These are phyloP conservation scores for Drosophila pseudotalamancana DNA, from an alignment of 2,888 invertebrate genomes.

Conservation along the genomic window DNA sequence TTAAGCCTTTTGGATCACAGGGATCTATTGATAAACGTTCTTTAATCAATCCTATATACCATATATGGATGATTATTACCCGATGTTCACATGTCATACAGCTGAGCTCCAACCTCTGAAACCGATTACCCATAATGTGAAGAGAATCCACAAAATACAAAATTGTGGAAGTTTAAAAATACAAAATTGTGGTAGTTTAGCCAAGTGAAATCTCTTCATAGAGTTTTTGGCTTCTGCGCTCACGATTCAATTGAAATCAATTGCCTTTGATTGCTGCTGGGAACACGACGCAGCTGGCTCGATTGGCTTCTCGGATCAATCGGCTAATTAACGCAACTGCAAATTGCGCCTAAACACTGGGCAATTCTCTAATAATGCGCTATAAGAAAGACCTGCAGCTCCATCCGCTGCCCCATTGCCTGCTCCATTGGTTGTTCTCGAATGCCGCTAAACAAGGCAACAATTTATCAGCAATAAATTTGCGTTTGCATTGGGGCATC, in stretches of 20 bases:
- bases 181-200: slow-evolving; percentile 10
- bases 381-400: slow-evolving; percentile 18
- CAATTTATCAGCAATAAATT: slow-evolving; percentile 78
- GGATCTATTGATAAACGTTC: too few relatives aligned
- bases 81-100: too few relatives aligned
- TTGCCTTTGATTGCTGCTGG: slow-evolving; percentile 67
- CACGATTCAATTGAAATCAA: slow-evolving; percentile 68
- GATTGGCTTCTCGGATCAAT: slow-evolving; percentile 14
- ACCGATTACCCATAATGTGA: not conserved
- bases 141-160: too few relatives aligned
- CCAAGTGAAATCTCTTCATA: slow-evolving; percentile 33
- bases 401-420: not conserved
- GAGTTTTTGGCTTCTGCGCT: slow-evolving; percentile 22
- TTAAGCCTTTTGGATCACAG: too few relatives aligned
- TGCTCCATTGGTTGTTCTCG: slow-evolving; percentile 1
- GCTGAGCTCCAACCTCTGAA: too few relatives aligned
- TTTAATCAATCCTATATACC: too few relatives aligned
- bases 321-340: slow-evolving; percentile 71
- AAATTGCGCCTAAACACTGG: slow-evolving; percentile 56
- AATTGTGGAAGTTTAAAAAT: not conserved
- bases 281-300: slow-evolving; percentile 51
- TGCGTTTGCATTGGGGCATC: slow-evolving; percentile 45
- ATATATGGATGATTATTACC: too few relatives aligned
- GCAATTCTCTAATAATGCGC: slow-evolving; percentile 40
- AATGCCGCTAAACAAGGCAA: slow-evolving; percentile 41